These are phyloP conservation scores for Poeciliopsis turneri DNA, from an alignment of 2,797 vertebrate genomes.

Conservation along the genomic window DNA sequence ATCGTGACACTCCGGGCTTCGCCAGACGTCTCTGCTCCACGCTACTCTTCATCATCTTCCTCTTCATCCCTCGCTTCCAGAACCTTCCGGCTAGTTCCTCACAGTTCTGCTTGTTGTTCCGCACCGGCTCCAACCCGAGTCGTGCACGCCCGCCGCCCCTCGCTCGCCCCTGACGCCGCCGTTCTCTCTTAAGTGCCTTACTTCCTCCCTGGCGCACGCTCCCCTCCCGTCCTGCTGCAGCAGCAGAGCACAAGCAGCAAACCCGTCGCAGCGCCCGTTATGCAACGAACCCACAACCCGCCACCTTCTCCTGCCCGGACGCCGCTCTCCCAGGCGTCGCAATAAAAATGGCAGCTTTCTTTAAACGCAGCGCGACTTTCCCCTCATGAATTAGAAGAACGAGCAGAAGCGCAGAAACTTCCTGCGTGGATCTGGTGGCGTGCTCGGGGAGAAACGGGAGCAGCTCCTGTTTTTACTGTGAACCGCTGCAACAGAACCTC, in stretches of 20 bases:
- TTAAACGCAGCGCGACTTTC: constrained; percentile 61
- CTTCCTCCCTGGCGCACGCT: constrained; percentile 56
- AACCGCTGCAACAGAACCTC: background rate
- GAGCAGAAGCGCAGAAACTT: background rate
- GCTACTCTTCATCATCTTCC: constrained; percentile 51
- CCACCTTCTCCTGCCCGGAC: background rate
- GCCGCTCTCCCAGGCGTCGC: constrained; percentile 63
- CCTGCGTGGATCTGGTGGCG: background rate
- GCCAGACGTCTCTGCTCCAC: constrained; percentile 69
- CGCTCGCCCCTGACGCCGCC: constrained; percentile 44
- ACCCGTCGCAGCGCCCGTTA: constrained; percentile 54
- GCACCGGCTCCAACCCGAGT: constrained; percentile 47
- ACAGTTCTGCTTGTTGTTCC: constrained; percentile 55
- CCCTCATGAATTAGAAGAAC: constrained; percentile 15
- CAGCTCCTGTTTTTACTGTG: background rate
- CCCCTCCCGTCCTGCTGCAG: constrained; percentile 56
- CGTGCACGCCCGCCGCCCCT: constrained; percentile 44
- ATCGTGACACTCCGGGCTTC: constrained; percentile 58
- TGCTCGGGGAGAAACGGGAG: background rate
- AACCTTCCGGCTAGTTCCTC: constrained; percentile 44
- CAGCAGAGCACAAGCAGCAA: constrained; percentile 68
- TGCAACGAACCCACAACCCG: constrained; percentile 55
- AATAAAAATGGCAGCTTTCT: constrained; percentile 78
- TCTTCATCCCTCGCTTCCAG: constrained; percentile 31
- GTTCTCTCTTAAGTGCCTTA: constrained; percentile 83